Base-by-base conservation (phyloP, 2,888 invertebrate genomes). In the Leucophenga montana region DNA sequence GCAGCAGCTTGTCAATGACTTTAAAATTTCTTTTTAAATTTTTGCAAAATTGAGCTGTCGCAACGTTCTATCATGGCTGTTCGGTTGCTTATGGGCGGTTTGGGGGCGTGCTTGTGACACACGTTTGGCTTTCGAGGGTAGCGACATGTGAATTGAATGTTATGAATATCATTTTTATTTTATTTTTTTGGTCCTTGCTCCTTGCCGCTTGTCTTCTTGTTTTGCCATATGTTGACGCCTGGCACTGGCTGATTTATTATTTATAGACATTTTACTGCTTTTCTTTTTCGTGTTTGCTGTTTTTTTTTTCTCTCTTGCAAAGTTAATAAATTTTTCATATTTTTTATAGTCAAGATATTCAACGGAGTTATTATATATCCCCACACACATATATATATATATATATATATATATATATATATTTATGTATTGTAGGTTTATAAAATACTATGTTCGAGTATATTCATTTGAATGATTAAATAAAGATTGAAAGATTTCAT, bases 11-110 rank as follows among this genome's bases (percentile, higher is more conserved):
- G 74, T 74, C 75, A 75, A 79, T 83, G 83, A 85, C 85, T 85
- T 85, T 84, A 85, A 85, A 84, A 79, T 79, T 72, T 74, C 72
- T 68, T 75, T 73, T 71, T 69, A 61, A 61, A 61, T 61, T 61
- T 53, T 61, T 16, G 27, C 50, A 53, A 33, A 48, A 48, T 65
- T 65, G 33, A 65, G 65, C 53, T 53, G 33, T 65, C 50, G 65
- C 16, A 27, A 27, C 27, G 27, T 27, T 27, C 2, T 27, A 27
- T 3, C 27, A 27, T 27, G 27, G 3, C 2, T 27, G 27, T 4
- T 27, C 27, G 27, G 27, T 4, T 27, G 27, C 27, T 27, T 4
- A 27, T 27, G 39, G 39, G 39, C 39, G 39, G 8, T 39, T 11
- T 39, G 39, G 11, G 39, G 39, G 11, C 9, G 39, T 8, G 39